Evolutionary conservation across 2,888 invertebrate genomes (phyloP).

Genomic region (Ommatoiulus sabulosus): DNA sequence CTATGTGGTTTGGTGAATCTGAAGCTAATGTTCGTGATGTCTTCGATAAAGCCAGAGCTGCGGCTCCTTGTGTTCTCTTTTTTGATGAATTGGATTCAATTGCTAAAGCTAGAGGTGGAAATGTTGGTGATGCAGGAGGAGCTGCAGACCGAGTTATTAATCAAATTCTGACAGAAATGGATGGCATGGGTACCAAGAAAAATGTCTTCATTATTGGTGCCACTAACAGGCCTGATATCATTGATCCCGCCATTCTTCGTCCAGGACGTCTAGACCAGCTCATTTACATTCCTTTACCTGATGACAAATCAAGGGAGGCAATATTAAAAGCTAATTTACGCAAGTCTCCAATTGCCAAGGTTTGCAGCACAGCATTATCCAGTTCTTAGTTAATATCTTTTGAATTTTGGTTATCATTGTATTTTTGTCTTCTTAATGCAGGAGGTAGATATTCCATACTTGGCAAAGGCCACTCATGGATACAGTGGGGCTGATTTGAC

Average conservation of each 20-base stretch:
- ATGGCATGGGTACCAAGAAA: slow-evolving; percentile 99
- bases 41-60: slow-evolving; percentile 99
- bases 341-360: slow-evolving; percentile 94
- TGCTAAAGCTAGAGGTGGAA: slow-evolving; percentile 98
- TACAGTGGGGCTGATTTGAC: slow-evolving; percentile 99
- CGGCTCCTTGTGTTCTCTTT: slow-evolving; percentile 98
- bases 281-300: slow-evolving; percentile 99
- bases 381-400: not conserved
- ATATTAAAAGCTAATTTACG: slow-evolving; percentile 96
- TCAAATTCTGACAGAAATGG: slow-evolving; percentile 99
- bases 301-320: slow-evolving; percentile 96
- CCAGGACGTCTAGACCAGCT: slow-evolving; percentile 99
- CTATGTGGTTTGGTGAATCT: slow-evolving; percentile 99
- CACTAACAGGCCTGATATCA: slow-evolving; percentile 91
- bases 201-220: slow-evolving; percentile 99
- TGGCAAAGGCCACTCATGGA: slow-evolving; percentile 82
- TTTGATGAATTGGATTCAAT: slow-evolving; percentile 99
- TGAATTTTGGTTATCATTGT: not conserved
- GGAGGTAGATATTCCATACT: slow-evolving; percentile 86
- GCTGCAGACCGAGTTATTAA: slow-evolving; percentile 99
- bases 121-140: slow-evolving; percentile 96
- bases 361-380: slow-evolving; percentile 62
- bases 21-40: slow-evolving; percentile 99
- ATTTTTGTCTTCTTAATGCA: slow-evolving; percentile 63
- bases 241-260: slow-evolving; percentile 98